A percentile compares a stretch with the other conserved stretches of the same genome.
Evolutionary conservation across 1,140 invertebrate genomes (phyloP).

Genomic region (Maniola jurtina): DNA sequence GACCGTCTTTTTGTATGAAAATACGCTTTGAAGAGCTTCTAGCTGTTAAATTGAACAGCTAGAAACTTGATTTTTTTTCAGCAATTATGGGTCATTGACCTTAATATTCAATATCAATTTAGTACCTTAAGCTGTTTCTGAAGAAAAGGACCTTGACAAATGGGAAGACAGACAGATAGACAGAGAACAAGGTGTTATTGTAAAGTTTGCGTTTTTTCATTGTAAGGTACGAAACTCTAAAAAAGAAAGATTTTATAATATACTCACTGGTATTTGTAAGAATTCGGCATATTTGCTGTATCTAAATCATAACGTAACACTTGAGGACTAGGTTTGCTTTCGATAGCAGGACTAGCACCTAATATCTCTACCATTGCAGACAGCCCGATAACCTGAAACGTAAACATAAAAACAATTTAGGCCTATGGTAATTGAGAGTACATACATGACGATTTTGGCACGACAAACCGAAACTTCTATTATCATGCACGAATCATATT

Average conservation of each 20-base stretch:
- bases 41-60: too few species aligned
- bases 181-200: too few species aligned
- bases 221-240: not conserved
- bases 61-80: too few species aligned
- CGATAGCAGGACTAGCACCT: constrained; percentile 43
- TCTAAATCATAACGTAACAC: constrained; percentile 54
- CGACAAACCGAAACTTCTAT: not conserved
- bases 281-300: constrained; percentile 62
- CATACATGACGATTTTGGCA: constrained; percentile 1
- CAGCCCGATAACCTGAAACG: constrained; percentile 46
- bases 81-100: too few species aligned
- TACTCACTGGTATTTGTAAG: constrained; percentile 66
- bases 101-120: too few species aligned
- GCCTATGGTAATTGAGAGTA: not conserved
- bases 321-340: constrained; percentile 49
- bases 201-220: too few species aligned
- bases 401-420: constrained; percentile 17
- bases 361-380: constrained; percentile 35
- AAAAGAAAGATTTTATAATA: not conserved
- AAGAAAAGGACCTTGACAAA: too few species aligned
- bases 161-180: too few species aligned
- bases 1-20: too few species aligned
- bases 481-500: constrained; percentile 10
- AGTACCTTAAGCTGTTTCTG: too few species aligned
- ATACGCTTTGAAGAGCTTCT: too few species aligned